phyloP scores from a whole-genome alignment of 2,888 invertebrate species.

The Baccha elongata region DNA sequence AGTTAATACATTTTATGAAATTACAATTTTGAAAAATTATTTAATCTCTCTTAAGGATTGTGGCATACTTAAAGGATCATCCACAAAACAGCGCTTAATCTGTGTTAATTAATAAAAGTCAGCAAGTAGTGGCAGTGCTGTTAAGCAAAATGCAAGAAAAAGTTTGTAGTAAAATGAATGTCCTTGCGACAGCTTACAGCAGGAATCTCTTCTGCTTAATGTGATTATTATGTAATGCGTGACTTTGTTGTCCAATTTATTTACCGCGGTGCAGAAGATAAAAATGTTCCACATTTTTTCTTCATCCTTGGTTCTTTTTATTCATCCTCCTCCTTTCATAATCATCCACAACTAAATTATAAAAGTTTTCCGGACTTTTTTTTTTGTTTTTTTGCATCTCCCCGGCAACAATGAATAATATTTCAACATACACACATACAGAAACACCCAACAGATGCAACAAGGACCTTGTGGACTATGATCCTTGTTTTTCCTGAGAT shows the following conservation, averaged over 20 bases:
- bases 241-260: conserved; percentile 52
- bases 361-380: conserved; percentile 50
- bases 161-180: conserved; percentile 10
- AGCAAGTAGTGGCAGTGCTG: conserved; percentile 17
- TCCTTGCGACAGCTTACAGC: conserved; percentile 41
- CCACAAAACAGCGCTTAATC: conserved; percentile 54
- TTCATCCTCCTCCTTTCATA: background rate
- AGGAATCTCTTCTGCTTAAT: conserved; percentile 36
- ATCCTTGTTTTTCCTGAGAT: conserved; percentile 31
- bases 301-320: background rate
- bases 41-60: conserved; percentile 47
- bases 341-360: conserved; percentile 54
- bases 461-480: conserved; percentile 30
- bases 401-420: conserved; percentile 47
- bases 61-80: conserved; percentile 35
- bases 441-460: conserved; percentile 51
- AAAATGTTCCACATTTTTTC: conserved; percentile 15
- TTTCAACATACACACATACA: conserved; percentile 7
- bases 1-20: conserved; percentile 34
- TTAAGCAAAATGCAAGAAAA: conserved; percentile 1
- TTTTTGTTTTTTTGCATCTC: conserved; percentile 28
- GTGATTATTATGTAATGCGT: conserved; percentile 58
- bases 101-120: conserved; percentile 69
- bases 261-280: conserved; percentile 19
- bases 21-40: conserved; percentile 56